Evolutionary conservation across 2,888 invertebrate species (phyloP).

Genomic region (Nesidiocoris tenuis): DNA sequence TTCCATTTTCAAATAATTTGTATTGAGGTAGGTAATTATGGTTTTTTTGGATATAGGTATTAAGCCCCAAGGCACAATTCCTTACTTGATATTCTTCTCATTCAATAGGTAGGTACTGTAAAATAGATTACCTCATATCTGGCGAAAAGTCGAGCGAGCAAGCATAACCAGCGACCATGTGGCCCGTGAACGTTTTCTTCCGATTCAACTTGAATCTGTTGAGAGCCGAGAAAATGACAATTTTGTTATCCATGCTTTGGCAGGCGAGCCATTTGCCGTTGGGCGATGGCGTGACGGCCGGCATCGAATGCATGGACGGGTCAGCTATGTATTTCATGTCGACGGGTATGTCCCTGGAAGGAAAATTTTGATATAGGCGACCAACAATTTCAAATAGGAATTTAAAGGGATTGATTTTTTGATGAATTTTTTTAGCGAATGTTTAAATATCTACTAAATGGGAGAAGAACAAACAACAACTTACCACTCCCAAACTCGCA

Average conservation of each 20-base stretch:
- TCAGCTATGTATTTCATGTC: conserved; percentile 99
- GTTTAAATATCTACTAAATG: no score
- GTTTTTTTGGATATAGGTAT: no score
- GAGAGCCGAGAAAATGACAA: conserved; percentile 94
- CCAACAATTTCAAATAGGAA: no score
- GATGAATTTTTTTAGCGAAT: no score
- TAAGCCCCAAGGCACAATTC: no score
- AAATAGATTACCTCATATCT: conserved; percentile 79
- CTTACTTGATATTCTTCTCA: no score
- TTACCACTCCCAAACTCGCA: conserved; percentile 99
- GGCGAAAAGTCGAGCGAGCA: conserved; percentile 96
- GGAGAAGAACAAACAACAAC: no score
- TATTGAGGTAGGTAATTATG: no score
- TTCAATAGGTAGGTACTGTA: background rate
- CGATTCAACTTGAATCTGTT: conserved; percentile 97
- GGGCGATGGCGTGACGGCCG: conserved; percentile 89
- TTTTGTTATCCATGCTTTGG: conserved; percentile 99
- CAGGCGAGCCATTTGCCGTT: conserved; percentile 99
- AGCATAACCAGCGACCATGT: conserved; percentile 99
- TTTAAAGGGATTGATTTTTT: no score
- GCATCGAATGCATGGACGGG: conserved; percentile 99
- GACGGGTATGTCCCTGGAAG: conserved; percentile 78
- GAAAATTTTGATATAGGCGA: no score
- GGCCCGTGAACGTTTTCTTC: conserved; percentile 96
- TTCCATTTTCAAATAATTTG: no score